Percentiles rank a stretch among this genome's conserved stretches.
phyloP scores from a whole-genome alignment of 2,797 vertebrate species.

The Cryptoprocta ferox region DNA sequence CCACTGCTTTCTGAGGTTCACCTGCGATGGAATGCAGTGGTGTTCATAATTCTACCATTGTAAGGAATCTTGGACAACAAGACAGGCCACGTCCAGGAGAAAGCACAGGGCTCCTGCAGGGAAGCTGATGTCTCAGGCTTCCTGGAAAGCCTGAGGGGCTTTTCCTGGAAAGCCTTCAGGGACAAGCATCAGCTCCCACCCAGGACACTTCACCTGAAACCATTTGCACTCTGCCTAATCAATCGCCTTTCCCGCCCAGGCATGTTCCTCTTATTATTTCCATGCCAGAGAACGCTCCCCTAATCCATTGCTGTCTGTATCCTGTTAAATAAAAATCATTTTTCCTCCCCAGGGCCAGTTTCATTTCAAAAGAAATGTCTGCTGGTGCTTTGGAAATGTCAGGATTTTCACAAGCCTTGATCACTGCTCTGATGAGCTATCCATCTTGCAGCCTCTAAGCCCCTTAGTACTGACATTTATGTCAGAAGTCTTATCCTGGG shows the following conservation, averaged over 20 bases:
- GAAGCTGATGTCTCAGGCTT: not conserved
- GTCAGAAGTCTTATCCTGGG: slow-evolving; percentile 21
- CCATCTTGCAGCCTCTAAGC: slow-evolving; percentile 51
- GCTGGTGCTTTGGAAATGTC: slow-evolving; percentile 66
- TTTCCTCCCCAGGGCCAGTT: slow-evolving; percentile 45
- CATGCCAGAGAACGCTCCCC: not conserved
- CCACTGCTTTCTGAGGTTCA: not conserved
- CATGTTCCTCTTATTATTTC: not conserved
- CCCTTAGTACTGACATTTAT: slow-evolving; percentile 38
- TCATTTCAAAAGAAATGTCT: slow-evolving; percentile 66
- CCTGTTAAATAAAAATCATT: slow-evolving; percentile 68
- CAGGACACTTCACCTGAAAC: not conserved
- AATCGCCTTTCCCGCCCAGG: not conserved
- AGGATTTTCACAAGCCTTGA: slow-evolving; percentile 73
- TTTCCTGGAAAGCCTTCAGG: not conserved
- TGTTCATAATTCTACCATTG: not conserved
- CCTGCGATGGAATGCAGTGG: not conserved
- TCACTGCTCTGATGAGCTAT: slow-evolving; percentile 32
- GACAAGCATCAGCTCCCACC: not conserved
- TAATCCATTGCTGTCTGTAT: slow-evolving; percentile 31
- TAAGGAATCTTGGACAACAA: not conserved
- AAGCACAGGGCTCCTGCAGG: not conserved
- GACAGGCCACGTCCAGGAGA: not conserved
- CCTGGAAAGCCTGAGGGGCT: not conserved
- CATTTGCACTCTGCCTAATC: not conserved